Conservation (phyloP, 2,888 invertebrate genomes). For the Autographa pulchrina region DNA sequence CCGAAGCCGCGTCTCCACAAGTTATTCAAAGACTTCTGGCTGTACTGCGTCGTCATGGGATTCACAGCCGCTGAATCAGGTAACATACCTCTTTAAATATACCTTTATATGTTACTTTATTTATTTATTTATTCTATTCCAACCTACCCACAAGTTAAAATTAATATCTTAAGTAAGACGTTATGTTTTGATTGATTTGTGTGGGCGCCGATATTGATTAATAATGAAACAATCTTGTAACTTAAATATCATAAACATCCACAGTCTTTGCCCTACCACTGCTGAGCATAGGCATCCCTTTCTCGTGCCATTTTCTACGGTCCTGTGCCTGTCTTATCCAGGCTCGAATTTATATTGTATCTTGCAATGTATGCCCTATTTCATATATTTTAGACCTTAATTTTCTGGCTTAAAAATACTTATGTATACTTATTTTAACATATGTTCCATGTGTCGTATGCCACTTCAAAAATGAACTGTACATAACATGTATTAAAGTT, state of each 20-base stretch:
- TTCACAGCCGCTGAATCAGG: conserved; percentile 96
- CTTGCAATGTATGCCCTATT: too few species aligned
- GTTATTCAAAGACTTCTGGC: conserved; percentile 99
- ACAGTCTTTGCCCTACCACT: too few species aligned
- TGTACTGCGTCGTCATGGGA: conserved; percentile 99
- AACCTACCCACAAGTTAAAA: conserved; percentile 59
- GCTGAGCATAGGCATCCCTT: too few species aligned
- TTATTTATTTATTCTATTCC: conserved; percentile 41
- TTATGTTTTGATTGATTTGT: conserved; percentile 21
- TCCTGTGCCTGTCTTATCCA: too few species aligned
- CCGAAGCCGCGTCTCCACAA: conserved; percentile 98
- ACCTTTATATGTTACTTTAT: conserved; percentile 24
- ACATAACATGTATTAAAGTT: background rate
- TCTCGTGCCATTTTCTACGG: too few species aligned
- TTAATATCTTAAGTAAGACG: conserved; percentile 23
- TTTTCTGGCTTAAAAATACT: too few species aligned
- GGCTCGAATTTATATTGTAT: too few species aligned
- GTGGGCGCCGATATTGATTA: conserved; percentile 19
- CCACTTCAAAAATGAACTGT: background rate
- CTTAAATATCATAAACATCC: too few species aligned
- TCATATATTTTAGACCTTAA: too few species aligned
- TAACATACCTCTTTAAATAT: conserved; percentile 60
- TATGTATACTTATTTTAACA: too few species aligned
- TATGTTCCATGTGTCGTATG: too few species aligned
- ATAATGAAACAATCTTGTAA: background rate